phyloP scores from a whole-genome alignment of 2,888 invertebrate species.

The Lepidonotus clava region DNA sequence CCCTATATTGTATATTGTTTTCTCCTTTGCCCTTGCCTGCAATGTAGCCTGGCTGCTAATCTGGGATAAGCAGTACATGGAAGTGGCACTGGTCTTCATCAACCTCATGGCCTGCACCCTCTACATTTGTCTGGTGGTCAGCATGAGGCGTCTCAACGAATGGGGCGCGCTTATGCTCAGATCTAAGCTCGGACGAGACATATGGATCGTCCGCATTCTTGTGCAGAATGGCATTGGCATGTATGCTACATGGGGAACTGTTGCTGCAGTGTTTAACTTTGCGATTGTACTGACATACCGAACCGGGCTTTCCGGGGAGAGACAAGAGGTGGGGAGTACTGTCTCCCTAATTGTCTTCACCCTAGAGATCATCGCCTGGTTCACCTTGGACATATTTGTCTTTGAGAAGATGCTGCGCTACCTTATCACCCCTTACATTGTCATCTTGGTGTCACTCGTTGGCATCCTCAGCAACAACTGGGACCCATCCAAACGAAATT shows the following conservation, averaged over 20 bases:
- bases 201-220: conserved; percentile 74
- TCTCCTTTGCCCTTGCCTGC: conserved; percentile 67
- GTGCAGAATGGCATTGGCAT: conserved; percentile 77
- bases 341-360: conserved; percentile 70
- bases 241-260: conserved; percentile 75
- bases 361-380: conserved; percentile 69
- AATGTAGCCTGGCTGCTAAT: conserved; percentile 75
- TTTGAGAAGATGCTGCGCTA: conserved; percentile 75
- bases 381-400: conserved; percentile 71
- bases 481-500: conserved; percentile 59
- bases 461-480: conserved; percentile 68
- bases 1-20: conserved; percentile 67
- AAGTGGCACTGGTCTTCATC: conserved; percentile 65
- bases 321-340: conserved; percentile 66
- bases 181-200: conserved; percentile 67
- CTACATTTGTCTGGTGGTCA: conserved; percentile 69
- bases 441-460: conserved; percentile 71
- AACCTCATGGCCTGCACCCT: conserved; percentile 63
- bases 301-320: conserved; percentile 59
- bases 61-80: conserved; percentile 72
- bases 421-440: conserved; percentile 76
- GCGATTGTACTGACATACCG: conserved; percentile 70
- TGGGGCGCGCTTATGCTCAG: conserved; percentile 65
- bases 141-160: conserved; percentile 68
- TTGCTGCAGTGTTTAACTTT: conserved; percentile 75